phyloP scores from a whole-genome alignment of 2,113 vertebrate species.

The Dunckerocampus dactyliophorus region DNA sequence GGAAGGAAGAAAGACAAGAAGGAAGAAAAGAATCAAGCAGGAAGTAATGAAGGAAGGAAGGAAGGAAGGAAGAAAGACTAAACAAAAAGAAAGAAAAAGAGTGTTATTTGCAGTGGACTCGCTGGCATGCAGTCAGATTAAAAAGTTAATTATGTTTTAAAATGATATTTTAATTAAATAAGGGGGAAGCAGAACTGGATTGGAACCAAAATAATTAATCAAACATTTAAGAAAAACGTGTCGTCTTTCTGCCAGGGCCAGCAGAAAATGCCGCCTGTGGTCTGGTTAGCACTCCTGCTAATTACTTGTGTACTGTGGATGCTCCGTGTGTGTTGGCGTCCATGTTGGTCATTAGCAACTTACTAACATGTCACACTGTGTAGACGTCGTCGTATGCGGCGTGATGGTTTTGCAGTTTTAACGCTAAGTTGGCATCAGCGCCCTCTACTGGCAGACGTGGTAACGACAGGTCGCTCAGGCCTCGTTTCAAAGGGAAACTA shows the following conservation, averaged over 20 bases:
- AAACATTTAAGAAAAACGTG: slow-evolving; percentile 80
- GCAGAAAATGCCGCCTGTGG: slow-evolving; percentile 71
- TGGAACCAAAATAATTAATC: slow-evolving; percentile 97
- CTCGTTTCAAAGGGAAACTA: too few species aligned
- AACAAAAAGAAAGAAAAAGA: too few species aligned
- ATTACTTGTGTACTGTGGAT: neutral
- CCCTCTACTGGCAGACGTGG: too few species aligned
- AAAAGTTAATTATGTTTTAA: slow-evolving; percentile 97
- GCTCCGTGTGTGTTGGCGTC: neutral
- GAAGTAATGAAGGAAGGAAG: too few species aligned
- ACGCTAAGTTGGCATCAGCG: too few species aligned
- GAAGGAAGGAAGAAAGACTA: too few species aligned
- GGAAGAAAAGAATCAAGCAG: too few species aligned
- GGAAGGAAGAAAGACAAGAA: too few species aligned
- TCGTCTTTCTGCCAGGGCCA: slow-evolving; percentile 82
- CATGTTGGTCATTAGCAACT: neutral
- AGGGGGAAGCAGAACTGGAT: slow-evolving; percentile 95
- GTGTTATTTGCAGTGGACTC: slow-evolving; percentile 51
- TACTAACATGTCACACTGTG: neutral
- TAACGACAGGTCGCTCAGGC: too few species aligned
- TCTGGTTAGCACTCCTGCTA: slow-evolving; percentile 80
- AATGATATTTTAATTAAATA: slow-evolving; percentile 99
- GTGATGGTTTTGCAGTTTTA: neutral
- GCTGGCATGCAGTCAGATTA: slow-evolving; percentile 82
- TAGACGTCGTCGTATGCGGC: neutral